phyloP scores from a whole-genome alignment of 92 coral and sea anemone species.

The Pocillopora grandis region DNA sequence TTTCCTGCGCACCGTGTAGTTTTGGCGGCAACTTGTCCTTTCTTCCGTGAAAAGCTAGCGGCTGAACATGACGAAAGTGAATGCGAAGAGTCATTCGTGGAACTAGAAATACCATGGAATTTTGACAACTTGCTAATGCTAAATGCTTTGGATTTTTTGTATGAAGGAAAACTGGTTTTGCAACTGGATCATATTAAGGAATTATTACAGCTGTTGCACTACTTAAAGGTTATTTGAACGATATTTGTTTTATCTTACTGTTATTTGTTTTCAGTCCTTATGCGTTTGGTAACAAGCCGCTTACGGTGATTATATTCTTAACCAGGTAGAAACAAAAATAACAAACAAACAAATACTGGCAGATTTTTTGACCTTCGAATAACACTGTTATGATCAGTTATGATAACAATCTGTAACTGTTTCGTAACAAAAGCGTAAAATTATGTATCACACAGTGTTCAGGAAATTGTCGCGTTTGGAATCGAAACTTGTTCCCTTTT shows the following conservation, averaged over 20 bases:
- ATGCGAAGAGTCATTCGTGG: neutral
- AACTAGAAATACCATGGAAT: conserved; percentile 16
- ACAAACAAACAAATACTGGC: too few relatives aligned
- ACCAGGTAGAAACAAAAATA: too few relatives aligned
- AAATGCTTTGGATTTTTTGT: conserved; percentile 4
- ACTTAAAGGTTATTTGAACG: conserved; percentile 7
- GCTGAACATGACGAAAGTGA: neutral
- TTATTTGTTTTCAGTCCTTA: too few relatives aligned
- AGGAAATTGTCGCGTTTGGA: too few relatives aligned
- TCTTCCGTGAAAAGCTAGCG: conserved; percentile 13
- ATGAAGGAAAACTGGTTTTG: conserved; percentile 17
- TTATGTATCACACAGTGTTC: too few relatives aligned
- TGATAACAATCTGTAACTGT: too few relatives aligned
- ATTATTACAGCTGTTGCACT: neutral
- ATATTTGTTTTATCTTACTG: too few relatives aligned
- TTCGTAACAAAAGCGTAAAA: too few relatives aligned
- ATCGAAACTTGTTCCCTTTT: neutral
- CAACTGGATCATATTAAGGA: neutral
- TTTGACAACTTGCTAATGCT: neutral
- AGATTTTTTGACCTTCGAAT: too few relatives aligned
- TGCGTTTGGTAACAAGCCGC: too few relatives aligned
- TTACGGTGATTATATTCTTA: too few relatives aligned
- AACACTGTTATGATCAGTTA: too few relatives aligned
- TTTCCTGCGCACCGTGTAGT: conserved; percentile 22
- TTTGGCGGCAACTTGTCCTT: conserved; percentile 24